Base-by-base conservation (phyloP, 2,888 invertebrate genomes). In the Leptinotarsa haldemani region DNA sequence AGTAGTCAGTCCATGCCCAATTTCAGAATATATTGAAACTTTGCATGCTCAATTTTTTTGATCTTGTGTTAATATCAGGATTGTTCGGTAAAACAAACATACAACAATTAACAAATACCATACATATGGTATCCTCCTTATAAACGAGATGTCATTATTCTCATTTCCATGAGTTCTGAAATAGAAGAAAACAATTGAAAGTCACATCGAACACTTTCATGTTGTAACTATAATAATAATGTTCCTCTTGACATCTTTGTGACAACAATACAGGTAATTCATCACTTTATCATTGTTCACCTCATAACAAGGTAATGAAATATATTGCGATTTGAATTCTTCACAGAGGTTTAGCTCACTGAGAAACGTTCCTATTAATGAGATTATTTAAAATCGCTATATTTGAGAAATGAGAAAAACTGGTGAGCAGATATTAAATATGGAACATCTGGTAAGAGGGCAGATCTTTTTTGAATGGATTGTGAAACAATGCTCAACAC, bases 151-250 rank as follows among this genome's bases (percentile, higher is more conserved):
- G 72, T 72, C 64, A 72, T 72, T 69, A 72, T 64, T 72, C 68
- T 72, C 72, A 72, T 72, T 50, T 72, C 72, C 69, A 72, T 46
- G 50, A 72, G 52, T 64, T 72, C 72, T 72, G 72, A 72, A 72
- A 71, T 61, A 64, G 64, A 69, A 72, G 69, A 70, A 72, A 72
- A 69, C 71, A 74, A 71, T 73, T 74, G 58, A 73, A 71, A 71
- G 66, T 67, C 70, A 66, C 48, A 75, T 30, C 20, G n/a, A 66
- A 50, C 50, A 66, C 50, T 50, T 48, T 20, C 46, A 16, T 66
- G 15, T 20, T 15, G 48, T n/a, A 13, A 66, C 48, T 40, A 48
- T n/a, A 66, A 25, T 50, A 16, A 30, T 48, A 50, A n/a, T 66
- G 30, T 61, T 30, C 61, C 61, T 61, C 30, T 61, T 30, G 61